Percentiles rank a stretch among this genome's conserved stretches.
These are phyloP conservation scores for Zhuqinia jingwanae DNA, from an alignment of 2,888 invertebrate genomes.

Conservation along the genomic window DNA sequence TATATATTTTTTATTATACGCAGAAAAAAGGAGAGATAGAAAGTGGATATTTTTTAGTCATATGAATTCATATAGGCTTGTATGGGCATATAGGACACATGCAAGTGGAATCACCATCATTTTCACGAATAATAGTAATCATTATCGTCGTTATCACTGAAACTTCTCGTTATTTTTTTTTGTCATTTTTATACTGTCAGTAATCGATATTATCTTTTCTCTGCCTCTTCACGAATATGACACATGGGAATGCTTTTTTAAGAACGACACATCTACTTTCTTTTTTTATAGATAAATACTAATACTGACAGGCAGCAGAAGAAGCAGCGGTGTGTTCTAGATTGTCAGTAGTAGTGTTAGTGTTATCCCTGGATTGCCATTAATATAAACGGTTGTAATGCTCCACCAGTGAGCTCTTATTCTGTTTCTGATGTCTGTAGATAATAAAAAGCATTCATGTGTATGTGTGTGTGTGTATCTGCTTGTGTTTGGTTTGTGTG, in stretches of 20 bases:
- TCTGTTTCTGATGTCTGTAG: slow-evolving; percentile 2
- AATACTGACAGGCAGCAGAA: slow-evolving; percentile 1
- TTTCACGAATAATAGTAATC: slow-evolving; percentile 51
- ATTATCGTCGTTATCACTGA: slow-evolving; percentile 34
- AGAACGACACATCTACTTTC: not conserved
- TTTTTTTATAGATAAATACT: not conserved
- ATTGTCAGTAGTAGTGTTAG: too few species aligned
- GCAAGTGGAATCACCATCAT: slow-evolving; percentile 43
- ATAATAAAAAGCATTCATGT: too few species aligned
- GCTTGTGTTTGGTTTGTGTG: too few species aligned
- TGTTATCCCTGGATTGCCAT: slow-evolving; percentile 25
- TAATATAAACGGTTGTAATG: slow-evolving; percentile 45
- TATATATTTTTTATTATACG: not conserved
- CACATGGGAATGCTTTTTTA: not conserved
- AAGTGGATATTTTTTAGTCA: not conserved
- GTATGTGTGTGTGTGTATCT: too few species aligned
- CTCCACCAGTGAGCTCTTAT: not conserved
- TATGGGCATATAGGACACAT: not conserved
- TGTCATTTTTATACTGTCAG: slow-evolving; percentile 23
- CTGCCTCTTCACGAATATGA: not conserved
- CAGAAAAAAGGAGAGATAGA: slow-evolving; percentile 11
- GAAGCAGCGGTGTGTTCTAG: too few species aligned
- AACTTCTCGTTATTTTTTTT: slow-evolving; percentile 26
- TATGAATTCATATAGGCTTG: too few species aligned
- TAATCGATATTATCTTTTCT: slow-evolving; percentile 43